These are phyloP conservation scores for Tetramorium simillimum DNA, from an alignment of 1,140 invertebrate genomes.

Conservation along the genomic window DNA sequence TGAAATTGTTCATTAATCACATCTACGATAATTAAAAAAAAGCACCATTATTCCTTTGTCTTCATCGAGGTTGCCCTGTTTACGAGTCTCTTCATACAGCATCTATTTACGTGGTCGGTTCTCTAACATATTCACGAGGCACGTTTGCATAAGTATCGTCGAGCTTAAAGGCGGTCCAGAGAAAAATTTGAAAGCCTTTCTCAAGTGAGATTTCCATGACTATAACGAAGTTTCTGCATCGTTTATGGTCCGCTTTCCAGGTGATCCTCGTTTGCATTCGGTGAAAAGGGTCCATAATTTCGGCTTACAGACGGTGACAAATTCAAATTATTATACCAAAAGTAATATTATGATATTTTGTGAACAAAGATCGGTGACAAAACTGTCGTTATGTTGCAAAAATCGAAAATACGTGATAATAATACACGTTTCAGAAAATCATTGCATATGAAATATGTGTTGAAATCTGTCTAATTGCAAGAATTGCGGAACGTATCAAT, in stretches of 20 bases:
- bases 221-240: constrained; percentile 60
- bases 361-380: constrained; percentile 20
- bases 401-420: constrained; percentile 47
- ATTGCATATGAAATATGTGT: background rate
- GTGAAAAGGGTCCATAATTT: constrained; percentile 69
- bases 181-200: constrained; percentile 65
- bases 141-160: constrained; percentile 52
- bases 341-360: constrained; percentile 63
- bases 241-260: constrained; percentile 63
- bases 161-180: constrained; percentile 51
- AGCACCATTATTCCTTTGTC: constrained; percentile 24
- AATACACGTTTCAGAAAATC: background rate
- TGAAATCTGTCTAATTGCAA: constrained; percentile 8
- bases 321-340: constrained; percentile 64
- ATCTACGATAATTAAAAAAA: constrained; percentile 21
- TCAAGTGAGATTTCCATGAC: constrained; percentile 67
- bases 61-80: constrained; percentile 13
- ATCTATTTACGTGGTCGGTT: constrained; percentile 23
- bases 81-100: constrained; percentile 32
- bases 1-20: constrained; percentile 11
- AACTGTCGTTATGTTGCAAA: constrained; percentile 1
- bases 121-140: constrained; percentile 43
- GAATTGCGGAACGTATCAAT: background rate
- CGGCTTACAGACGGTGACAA: constrained; percentile 54
- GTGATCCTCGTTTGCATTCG: constrained; percentile 65